Percentiles rank a stretch among this genome's conserved stretches.
These are phyloP conservation scores for Blera fallax DNA, from an alignment of 2,888 invertebrate species.

Conservation along the genomic window DNA sequence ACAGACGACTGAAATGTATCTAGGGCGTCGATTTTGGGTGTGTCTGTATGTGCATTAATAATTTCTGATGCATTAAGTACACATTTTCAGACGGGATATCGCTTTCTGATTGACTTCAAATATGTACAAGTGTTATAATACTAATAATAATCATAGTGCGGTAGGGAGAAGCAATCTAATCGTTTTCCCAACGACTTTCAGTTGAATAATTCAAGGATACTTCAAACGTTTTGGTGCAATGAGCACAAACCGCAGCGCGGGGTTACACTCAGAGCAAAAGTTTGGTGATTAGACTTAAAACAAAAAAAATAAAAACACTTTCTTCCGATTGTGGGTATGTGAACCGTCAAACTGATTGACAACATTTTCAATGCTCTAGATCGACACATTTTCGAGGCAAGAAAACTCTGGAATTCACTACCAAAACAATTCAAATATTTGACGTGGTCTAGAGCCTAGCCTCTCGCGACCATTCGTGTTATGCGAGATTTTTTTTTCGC, in stretches of 20 bases:
- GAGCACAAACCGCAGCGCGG: not conserved
- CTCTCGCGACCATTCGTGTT: too few species aligned
- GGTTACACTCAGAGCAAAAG: not conserved
- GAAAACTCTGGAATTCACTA: too few species aligned
- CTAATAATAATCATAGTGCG: not conserved
- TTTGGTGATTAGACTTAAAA: too few species aligned
- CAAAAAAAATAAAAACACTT: too few species aligned
- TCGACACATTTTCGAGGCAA: too few species aligned
- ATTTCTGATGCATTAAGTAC: constrained; percentile 20
- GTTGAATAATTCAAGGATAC: constrained; percentile 1
- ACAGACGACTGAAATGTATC: not conserved
- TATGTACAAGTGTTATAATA: not conserved
- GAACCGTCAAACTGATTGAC: too few species aligned
- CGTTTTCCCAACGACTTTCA: not conserved
- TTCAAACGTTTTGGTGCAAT: not conserved
- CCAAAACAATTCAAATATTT: too few species aligned
- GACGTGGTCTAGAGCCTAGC: too few species aligned
- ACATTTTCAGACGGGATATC: not conserved
- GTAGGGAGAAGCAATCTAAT: not conserved
- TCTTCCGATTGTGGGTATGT: too few species aligned
- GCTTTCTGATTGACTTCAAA: constrained; percentile 10
- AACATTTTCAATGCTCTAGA: too few species aligned
- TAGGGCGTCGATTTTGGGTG: not conserved
- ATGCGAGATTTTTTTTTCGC: too few species aligned
- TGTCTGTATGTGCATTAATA: not conserved